A percentile compares a stretch with the other conserved stretches of the same genome.
phyloP scores from a whole-genome alignment of 2,113 vertebrate species.

The Gallinago undulata region DNA sequence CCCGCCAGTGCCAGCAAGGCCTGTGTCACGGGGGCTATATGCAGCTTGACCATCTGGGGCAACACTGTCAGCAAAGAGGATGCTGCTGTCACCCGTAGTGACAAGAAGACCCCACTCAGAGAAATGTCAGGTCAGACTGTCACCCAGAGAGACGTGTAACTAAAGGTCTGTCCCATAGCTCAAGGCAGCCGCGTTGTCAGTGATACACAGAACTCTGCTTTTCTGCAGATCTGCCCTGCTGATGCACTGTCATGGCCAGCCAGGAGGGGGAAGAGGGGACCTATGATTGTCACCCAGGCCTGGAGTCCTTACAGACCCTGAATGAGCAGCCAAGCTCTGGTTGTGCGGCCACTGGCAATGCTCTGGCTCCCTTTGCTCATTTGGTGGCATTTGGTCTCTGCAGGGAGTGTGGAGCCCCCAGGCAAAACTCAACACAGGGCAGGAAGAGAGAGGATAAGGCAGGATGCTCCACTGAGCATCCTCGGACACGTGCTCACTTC shows the following conservation, averaged over 20 bases:
- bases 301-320: background rate
- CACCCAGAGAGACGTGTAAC: background rate
- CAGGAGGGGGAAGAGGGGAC: background rate
- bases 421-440: background rate
- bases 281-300: background rate
- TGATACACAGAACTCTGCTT: background rate
- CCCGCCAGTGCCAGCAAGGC: background rate
- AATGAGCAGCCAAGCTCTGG: background rate
- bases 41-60: background rate
- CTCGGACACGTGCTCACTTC: background rate
- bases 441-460: background rate
- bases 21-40: background rate
- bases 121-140: background rate
- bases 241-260: background rate
- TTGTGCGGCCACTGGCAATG: rapidly evolving
- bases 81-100: background rate
- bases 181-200: rapidly evolving
- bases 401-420: background rate
- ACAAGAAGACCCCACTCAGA: background rate
- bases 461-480: background rate
- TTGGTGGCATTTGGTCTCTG: background rate
- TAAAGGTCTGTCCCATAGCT: background rate
- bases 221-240: background rate
- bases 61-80: background rate
- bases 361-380: background rate